Percentiles rank a stretch among this genome's conserved stretches.
These are phyloP conservation scores for Dallia pectoralis DNA, from an alignment of 2,797 vertebrate species.

Conservation along the genomic window DNA sequence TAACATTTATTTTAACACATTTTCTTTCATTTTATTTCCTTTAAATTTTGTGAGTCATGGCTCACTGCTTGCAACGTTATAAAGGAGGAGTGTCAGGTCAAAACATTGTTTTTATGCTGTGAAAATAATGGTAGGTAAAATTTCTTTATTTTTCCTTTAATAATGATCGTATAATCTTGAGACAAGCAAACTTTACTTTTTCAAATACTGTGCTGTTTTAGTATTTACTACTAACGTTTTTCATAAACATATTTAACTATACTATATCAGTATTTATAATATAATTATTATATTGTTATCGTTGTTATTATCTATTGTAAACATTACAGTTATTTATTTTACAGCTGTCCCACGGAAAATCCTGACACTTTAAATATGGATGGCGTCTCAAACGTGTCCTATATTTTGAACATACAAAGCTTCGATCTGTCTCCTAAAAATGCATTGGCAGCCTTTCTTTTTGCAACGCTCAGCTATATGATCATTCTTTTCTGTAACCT, in stretches of 20 bases:
- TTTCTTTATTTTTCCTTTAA: too few relatives aligned
- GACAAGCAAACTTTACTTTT: neutral
- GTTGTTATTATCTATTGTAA: neutral
- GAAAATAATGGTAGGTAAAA: neutral
- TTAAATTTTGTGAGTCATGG: neutral
- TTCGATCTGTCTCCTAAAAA: slow-evolving; percentile 55
- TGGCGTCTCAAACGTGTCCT: slow-evolving; percentile 54
- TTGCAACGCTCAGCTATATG: slow-evolving; percentile 67
- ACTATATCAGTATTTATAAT: neutral
- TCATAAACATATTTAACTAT: neutral
- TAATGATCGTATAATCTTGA: too few relatives aligned
- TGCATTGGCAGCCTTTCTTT: slow-evolving; percentile 58
- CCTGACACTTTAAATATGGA: slow-evolving; percentile 33
- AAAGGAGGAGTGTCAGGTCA: neutral
- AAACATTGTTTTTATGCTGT: neutral
- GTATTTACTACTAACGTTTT: neutral
- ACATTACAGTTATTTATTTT: neutral
- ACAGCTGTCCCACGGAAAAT: slow-evolving; percentile 39
- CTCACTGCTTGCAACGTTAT: neutral
- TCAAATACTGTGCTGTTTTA: too few relatives aligned
- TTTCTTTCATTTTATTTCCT: neutral
- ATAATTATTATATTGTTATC: neutral
- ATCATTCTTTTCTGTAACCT: slow-evolving; percentile 73
- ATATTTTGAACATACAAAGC: slow-evolving; percentile 44
- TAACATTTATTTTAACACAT: neutral